Evolutionary conservation across 2,113 vertebrate species (phyloP), one percentile per base, ranked within the genome.

Genomic region (Pluvianellus socialis): DNA sequence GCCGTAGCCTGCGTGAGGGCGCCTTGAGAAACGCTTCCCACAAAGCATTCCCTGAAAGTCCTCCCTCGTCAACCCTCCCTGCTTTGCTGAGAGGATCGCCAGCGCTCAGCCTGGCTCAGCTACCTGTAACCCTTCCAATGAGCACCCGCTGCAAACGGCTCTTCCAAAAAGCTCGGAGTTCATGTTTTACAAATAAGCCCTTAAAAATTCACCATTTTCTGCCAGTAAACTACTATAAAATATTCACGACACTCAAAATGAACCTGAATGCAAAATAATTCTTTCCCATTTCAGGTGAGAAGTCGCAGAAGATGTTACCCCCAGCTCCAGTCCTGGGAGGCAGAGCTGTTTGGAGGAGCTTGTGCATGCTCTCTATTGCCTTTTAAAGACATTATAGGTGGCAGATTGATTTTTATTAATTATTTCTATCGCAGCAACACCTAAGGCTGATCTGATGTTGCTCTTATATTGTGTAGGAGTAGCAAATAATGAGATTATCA

Each of bases 361-460:
- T 65, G 42, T 75, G 44, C 32, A 42, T 67, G 65, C 30, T 94
- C 45, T 73, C 86, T 88, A 73, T 88, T 90, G 80, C 81, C 95
- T 91, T 94, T 95, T 95, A 96, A 97, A 95, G 91, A 86, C 55
- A 90, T 97, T 97, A 91, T 70, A 86, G 93, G 89, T 86, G 62
- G 45, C 93, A 88, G 91, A 88, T 94, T 96, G 89, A 90, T 92
- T 96, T 96, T 97, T 95, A 97, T 97, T 97, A 97, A 97, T 97
- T 96, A 96, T 95, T 96, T 94, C 81, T 74, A 63, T 67, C 70
- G 63, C 63, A 66, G 89, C 75, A 93, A 90, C 89, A 94, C 95
- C 95, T 95, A 94, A 93, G 95, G 96, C 94, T 95, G 95, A 86
- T 90, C 77, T 74, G 84, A 59, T 71, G 86, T 73, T 65, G 66